Conservation (phyloP, 2,888 invertebrate species). For the Pogonocherus hispidulus region DNA sequence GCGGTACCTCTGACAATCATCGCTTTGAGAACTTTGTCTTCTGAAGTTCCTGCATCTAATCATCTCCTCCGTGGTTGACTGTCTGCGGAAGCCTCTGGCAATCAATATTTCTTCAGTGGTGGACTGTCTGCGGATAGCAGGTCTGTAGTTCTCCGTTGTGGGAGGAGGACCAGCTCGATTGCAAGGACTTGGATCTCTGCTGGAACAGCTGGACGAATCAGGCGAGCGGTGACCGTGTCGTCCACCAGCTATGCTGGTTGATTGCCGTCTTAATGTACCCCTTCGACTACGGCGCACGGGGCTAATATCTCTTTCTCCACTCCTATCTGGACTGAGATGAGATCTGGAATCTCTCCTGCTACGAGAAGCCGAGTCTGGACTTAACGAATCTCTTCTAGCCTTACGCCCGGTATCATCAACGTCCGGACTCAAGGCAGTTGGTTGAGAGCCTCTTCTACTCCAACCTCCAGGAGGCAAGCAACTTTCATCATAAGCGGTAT, state of each 20-base stretch:
- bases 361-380: slow-evolving; percentile 88
- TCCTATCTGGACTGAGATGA: slow-evolving; percentile 83
- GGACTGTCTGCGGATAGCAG: slow-evolving; percentile 87
- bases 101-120: slow-evolving; percentile 94
- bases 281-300: slow-evolving; percentile 81
- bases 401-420: slow-evolving; percentile 78
- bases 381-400: slow-evolving; percentile 88
- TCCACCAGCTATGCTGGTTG: slow-evolving; percentile 78
- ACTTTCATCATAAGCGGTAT: slow-evolving; percentile 91
- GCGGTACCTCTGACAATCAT: slow-evolving; percentile 71
- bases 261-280: slow-evolving; percentile 82
- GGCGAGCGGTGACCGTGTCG: slow-evolving; percentile 72
- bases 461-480: slow-evolving; percentile 77
- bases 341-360: slow-evolving; percentile 80
- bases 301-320: slow-evolving; percentile 85
- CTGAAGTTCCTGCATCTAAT: slow-evolving; percentile 90
- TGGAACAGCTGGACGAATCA: slow-evolving; percentile 84
- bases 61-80: slow-evolving; percentile 94
- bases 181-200: slow-evolving; percentile 89
- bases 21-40: slow-evolving; percentile 83
- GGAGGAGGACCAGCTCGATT: slow-evolving; percentile 72
- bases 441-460: slow-evolving; percentile 84
- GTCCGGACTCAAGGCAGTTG: slow-evolving; percentile 86
- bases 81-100: slow-evolving; percentile 89
- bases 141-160: slow-evolving; percentile 73